Evolutionary conservation across 2,888 invertebrate species (phyloP).

Genomic region (Agrotis segetum): DNA sequence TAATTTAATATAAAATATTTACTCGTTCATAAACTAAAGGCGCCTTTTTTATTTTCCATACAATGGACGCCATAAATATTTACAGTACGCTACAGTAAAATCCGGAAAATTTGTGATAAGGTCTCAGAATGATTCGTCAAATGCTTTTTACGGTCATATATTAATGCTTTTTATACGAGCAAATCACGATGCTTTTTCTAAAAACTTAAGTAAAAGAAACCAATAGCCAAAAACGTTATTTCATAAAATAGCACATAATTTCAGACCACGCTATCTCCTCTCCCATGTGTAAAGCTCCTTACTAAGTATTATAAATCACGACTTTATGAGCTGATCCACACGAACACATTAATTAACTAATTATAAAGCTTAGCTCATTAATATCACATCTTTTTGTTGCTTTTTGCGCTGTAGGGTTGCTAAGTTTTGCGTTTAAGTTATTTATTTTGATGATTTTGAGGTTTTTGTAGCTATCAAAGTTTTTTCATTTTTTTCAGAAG

Average conservation of each 20-base stretch:
- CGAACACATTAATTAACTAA: conserved; percentile 49
- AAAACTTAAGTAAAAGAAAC: not conserved
- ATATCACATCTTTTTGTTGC: conserved; percentile 33
- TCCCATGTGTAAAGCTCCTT: conserved; percentile 37
- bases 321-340: conserved; percentile 39
- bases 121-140: too few relatives aligned
- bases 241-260: conserved; percentile 27
- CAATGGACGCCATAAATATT: too few relatives aligned
- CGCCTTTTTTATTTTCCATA: too few relatives aligned
- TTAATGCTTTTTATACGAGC: too few relatives aligned
- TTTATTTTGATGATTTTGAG: not conserved
- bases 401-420: conserved; percentile 1
- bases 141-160: too few relatives aligned
- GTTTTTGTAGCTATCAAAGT: conserved; percentile 2
- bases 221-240: not conserved
- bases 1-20: too few relatives aligned
- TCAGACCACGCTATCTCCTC: conserved; percentile 10
- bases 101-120: too few relatives aligned
- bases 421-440: not conserved
- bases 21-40: too few relatives aligned
- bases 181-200: too few relatives aligned
- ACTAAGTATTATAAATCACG: conserved; percentile 31
- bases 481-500: too few relatives aligned
- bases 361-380: conserved; percentile 31
- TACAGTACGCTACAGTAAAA: too few relatives aligned